Evolutionary conservation across 2,113 vertebrate species (phyloP), one percentile per base, ranked within the genome.

Genomic region (Xerus inauris): DNA sequence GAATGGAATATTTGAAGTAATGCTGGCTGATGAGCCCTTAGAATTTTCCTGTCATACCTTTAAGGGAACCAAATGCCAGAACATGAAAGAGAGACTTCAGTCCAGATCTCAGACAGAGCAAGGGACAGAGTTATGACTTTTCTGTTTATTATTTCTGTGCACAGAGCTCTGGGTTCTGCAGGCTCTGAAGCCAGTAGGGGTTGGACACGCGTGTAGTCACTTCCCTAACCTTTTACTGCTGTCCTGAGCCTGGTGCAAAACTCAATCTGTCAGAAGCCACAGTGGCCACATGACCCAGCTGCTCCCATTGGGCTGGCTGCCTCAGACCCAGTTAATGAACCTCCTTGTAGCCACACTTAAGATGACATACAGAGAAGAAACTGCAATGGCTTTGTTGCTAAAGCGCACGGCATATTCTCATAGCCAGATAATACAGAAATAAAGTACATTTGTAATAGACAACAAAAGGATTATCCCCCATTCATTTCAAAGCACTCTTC

Each of bases 381-480:
- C 94, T 75, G 97, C 97, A 93, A 97, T 97, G 88, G 97, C 97
- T 98, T 98, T 98, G 97, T 90, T 97, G 96, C 97, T 89, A 92
- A 98, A 97, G 94, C 49, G 32, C 97, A 97, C 75, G 95, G 97
- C 94, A 97, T 97, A 96, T 97, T 98, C 98, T 98, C 97, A 95
- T 95, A 96, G 97, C 95, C 98, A 98, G 98, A 99, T 99, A 98
- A 98, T 96, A 96, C 95, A 98, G 98, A 98, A 98, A 98, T 98
- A 98, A 98, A 99, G 98, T 98, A 97, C 97, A 96, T 98, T 98
- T 98, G 98, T 98, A 98, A 98, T 95, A 97, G 98, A 98, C 98
- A 98, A 98, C 98, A 98, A 98, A 98, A 98, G 98, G 98, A 99
- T 99, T 98, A 99, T 98, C 98, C 98, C 75, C 98, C 98, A 95